Evolutionary conservation across 1,140 invertebrate species (phyloP), one percentile per base, ranked within the genome.

Genomic region (Tetramorium alpestre): DNA sequence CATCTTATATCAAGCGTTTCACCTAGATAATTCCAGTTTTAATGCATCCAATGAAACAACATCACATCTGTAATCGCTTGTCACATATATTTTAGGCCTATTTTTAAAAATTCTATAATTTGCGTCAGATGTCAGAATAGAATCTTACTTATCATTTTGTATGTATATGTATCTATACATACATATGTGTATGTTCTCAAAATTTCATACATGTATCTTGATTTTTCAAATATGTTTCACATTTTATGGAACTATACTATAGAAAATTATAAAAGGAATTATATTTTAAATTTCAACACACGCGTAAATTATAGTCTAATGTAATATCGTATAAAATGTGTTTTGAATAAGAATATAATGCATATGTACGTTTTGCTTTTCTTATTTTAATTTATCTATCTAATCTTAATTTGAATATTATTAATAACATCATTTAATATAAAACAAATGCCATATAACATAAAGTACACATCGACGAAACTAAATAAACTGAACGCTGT

Each of bases 11-110:
- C 80, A 75, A 84, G 80, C 54, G 56, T 84, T 84, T 84, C 80
- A 84, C 80, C 69, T 62, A 84, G 54, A 84, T 75, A 75, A 70
- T 56, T 41, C 78, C 22, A 84, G 25, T 51, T 82, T 84, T 22
- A 47, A 58, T 75, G 16, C n/a, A 73, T 38, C 51, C 33, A 22
- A 56, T 41, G n/a, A 56, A 41, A 56, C 11, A 54, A 56, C 33
- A 60, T 38, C n/a, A 3, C 13, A 18, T 77, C 8, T 62, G 4
- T 16, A 60, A 44, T 25, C 6, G 33, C 25, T 16, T n/a, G 51
- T 22, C n/a, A 70, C 33, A 18, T 0, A 67, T 22, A 67, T 47
- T 67, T 41, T 65, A 65, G 8, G 13, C 1, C 16, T 0, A 65
- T 13, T 65, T 41, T 65, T 22, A 67, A 67, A 38, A 6, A 5